Evolutionary conservation across 1,140 invertebrate genomes (phyloP).

Genomic region (Helicoverpa armigera): DNA sequence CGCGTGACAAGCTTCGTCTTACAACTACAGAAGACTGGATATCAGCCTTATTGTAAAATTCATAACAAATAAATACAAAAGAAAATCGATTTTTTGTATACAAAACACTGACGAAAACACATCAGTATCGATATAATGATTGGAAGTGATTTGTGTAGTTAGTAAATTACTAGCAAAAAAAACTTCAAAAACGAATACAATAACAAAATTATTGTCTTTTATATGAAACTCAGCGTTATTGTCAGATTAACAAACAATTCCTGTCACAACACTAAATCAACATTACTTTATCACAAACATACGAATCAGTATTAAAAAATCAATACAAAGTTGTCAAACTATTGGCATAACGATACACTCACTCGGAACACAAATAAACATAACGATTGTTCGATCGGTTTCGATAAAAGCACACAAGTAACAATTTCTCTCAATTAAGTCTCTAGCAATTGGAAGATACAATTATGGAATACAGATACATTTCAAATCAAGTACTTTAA

Average conservation of each 20-base stretch:
- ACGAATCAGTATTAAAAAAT: no score
- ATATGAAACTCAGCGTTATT: background rate
- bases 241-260: slow-evolving; percentile 1
- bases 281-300: background rate
- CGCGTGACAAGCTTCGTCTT: background rate
- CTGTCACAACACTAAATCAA: background rate
- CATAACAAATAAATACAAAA: background rate
- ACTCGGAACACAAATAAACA: background rate
- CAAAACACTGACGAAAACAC: background rate
- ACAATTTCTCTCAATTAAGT: slow-evolving; percentile 40
- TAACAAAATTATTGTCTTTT: background rate
- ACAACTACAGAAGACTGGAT: slow-evolving; percentile 8
- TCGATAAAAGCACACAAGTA: slow-evolving; percentile 43
- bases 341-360: background rate
- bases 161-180: no score
- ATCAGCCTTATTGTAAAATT: background rate
- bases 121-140: background rate
- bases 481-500: no score
- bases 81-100: background rate
- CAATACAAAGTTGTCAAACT: background rate
- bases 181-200: background rate
- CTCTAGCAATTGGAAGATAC: slow-evolving; percentile 12
- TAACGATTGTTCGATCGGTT: slow-evolving; percentile 15
- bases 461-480: background rate
- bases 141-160: no score